Percentiles rank a stretch among this genome's conserved stretches.
These are phyloP conservation scores for Epicauta chinensis DNA, from an alignment of 1,140 invertebrate species.

Conservation along the genomic window DNA sequence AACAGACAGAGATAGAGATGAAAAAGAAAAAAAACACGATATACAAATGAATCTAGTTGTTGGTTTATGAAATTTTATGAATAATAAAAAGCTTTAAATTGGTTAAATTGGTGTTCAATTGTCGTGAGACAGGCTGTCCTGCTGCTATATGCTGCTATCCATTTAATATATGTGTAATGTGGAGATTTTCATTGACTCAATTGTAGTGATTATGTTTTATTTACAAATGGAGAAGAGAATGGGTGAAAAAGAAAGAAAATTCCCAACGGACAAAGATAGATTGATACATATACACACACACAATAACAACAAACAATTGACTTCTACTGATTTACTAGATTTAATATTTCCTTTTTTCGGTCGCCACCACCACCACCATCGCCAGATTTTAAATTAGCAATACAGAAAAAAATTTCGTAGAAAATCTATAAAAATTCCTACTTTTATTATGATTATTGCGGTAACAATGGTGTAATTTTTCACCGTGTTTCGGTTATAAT, in stretches of 20 bases:
- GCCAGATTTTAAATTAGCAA: too few species aligned
- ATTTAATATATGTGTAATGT: too few species aligned
- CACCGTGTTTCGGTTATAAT: too few species aligned
- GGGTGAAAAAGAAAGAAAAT: constrained; percentile 16
- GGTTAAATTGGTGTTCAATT: constrained; percentile 37
- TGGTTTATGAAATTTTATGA: constrained; percentile 38
- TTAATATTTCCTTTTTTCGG: constrained; percentile 35
- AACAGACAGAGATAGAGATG: too few species aligned
- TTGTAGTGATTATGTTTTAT: constrained; percentile 35
- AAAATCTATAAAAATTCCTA: too few species aligned
- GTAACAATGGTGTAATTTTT: too few species aligned
- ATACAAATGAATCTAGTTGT: constrained; percentile 14
- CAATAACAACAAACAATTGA: constrained; percentile 1
- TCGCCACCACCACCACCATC: neutral
- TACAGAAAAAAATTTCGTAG: too few species aligned
- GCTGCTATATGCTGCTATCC: too few species aligned
- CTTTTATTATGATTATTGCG: too few species aligned
- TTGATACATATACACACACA: too few species aligned
- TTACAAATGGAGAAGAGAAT: constrained; percentile 26
- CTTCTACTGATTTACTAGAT: constrained; percentile 32
- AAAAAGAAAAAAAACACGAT: too few species aligned
- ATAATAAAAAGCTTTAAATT: constrained; percentile 39
- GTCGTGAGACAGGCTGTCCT: constrained; percentile 32
- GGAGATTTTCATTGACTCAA: constrained; percentile 37
- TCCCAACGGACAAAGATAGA: too few species aligned